Percentiles rank a stretch among this genome's conserved stretches.
Conservation (phyloP, 2,888 invertebrate genomes). For the Tolmerus cingulatus region DNA sequence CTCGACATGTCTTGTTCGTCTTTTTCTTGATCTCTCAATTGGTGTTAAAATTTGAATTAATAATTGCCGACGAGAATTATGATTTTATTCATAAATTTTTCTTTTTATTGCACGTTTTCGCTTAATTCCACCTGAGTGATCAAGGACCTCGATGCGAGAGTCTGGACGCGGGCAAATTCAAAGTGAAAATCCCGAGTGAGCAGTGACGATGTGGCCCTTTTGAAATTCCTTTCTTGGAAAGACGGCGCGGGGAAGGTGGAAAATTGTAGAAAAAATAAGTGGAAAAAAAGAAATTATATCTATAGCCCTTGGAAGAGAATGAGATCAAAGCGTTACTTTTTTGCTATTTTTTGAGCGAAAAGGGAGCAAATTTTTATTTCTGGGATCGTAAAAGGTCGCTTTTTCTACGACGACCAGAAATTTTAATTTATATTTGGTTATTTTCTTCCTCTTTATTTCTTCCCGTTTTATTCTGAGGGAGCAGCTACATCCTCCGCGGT, state of each 20-base stretch:
- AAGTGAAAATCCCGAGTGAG: neutral
- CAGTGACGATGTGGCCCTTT: neutral
- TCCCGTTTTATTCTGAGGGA: neutral
- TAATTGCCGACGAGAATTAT: neutral
- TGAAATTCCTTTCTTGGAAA: neutral
- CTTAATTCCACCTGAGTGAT: neutral
- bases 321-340: neutral
- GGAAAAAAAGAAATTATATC: neutral
- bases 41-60: neutral
- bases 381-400: neutral
- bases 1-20: neutral
- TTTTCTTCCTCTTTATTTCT: neutral
- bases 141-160: neutral
- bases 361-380: neutral
- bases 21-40: neutral
- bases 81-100: too few species aligned
- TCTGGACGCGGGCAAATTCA: neutral
- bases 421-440: neutral
- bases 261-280: neutral
- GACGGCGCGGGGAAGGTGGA: neutral
- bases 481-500: neutral
- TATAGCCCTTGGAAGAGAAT: neutral
- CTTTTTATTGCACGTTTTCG: neutral
- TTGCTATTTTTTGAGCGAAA: neutral
- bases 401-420: neutral